These are phyloP conservation scores for Acanthis flammea DNA, from an alignment of 2,797 vertebrate species.

Conservation along the genomic window DNA sequence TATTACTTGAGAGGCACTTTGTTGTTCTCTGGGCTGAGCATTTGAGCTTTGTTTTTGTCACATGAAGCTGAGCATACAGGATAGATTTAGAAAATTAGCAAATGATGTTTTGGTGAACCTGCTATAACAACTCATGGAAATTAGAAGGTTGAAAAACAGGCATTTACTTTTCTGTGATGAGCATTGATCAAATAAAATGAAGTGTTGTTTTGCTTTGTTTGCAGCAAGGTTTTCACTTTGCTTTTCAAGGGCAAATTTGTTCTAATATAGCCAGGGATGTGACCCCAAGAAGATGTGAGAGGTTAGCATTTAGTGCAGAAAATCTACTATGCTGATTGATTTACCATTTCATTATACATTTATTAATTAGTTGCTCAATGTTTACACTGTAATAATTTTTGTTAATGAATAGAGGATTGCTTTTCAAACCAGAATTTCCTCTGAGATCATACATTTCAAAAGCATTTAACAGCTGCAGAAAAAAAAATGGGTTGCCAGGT, in stretches of 20 bases:
- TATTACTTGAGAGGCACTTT: neutral
- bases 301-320: neutral
- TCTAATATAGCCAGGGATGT: neutral
- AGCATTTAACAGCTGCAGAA: neutral
- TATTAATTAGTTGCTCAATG: neutral
- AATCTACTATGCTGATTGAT: neutral
- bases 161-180: neutral
- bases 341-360: neutral
- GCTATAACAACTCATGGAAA: neutral
- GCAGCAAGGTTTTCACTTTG: neutral
- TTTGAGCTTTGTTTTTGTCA: neutral
- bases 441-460: neutral
- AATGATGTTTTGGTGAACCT: neutral
- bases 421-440: slow-evolving; percentile 5
- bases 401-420: neutral
- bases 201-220: neutral
- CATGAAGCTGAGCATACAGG: neutral
- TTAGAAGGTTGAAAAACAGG: neutral
- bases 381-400: neutral
- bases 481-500: neutral
- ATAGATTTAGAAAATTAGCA: neutral
- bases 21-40: neutral
- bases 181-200: neutral
- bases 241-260: neutral
- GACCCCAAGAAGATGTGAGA: neutral